phyloP scores from a whole-genome alignment of 1,140 invertebrate genomes.

The Oscheius sp. region DNA sequence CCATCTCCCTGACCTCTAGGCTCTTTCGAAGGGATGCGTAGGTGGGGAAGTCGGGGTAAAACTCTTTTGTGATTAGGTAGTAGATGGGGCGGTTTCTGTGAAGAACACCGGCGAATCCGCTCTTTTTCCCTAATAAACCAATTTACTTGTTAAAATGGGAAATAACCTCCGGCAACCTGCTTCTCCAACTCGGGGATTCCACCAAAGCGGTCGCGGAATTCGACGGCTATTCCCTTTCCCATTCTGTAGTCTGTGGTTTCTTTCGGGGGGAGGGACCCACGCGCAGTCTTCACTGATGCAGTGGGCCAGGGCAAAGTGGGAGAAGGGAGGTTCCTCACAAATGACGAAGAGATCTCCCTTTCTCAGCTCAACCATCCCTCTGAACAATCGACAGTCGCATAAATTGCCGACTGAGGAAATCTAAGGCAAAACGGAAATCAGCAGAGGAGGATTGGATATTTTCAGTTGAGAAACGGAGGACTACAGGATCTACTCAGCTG shows the following conservation, averaged over 20 bases:
- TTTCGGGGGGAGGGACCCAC: too few relatives aligned
- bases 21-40: constrained; percentile 55
- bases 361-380: constrained; percentile 43
- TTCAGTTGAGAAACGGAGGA: too few relatives aligned
- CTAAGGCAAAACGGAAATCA: too few relatives aligned
- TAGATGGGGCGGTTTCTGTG: constrained; percentile 66
- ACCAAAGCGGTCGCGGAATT: constrained; percentile 64
- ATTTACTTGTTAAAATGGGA: background rate
- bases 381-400: too few relatives aligned
- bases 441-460: too few relatives aligned
- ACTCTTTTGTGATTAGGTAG: constrained; percentile 65
- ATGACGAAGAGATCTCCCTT: constrained; percentile 66
- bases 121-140: constrained; percentile 49
- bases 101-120: constrained; percentile 67
- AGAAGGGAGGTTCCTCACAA: constrained; percentile 37
- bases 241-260: constrained; percentile 62
- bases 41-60: constrained; percentile 62
- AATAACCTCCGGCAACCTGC: constrained; percentile 50
- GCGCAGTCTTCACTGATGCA: constrained; percentile 68
- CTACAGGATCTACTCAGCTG: too few relatives aligned
- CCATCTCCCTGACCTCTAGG: constrained; percentile 42
- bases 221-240: constrained; percentile 69
- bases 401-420: too few relatives aligned
- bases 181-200: constrained; percentile 60
- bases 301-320: constrained; percentile 66